Conservation (phyloP, 2,888 invertebrate genomes). For the Neoascia interrupta region DNA sequence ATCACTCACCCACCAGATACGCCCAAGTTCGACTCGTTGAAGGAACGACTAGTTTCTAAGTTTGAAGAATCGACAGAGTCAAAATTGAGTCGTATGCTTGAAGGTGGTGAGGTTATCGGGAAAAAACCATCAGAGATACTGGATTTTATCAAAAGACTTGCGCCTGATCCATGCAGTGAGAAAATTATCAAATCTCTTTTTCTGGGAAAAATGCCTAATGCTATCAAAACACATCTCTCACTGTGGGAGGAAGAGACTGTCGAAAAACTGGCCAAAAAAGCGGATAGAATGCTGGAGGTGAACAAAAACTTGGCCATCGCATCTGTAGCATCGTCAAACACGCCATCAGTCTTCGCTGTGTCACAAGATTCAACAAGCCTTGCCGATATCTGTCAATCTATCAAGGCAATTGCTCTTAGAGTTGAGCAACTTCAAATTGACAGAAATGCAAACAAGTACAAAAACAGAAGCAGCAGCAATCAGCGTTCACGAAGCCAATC, state of each 20-base stretch:
- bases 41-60: too few relatives aligned
- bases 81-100: slow-evolving; percentile 52
- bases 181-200: slow-evolving; percentile 53
- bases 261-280: slow-evolving; percentile 46
- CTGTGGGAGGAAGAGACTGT: slow-evolving; percentile 39
- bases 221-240: slow-evolving; percentile 46
- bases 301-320: slow-evolving; percentile 1
- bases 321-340: neutral
- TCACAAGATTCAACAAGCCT: too few relatives aligned
- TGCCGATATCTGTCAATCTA: neutral
- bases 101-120: too few relatives aligned
- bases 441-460: neutral
- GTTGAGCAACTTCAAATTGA: neutral
- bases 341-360: neutral
- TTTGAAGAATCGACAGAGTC: slow-evolving; percentile 51
- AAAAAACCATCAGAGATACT: slow-evolving; percentile 58
- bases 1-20: too few relatives aligned
- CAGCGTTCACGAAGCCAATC: too few relatives aligned
- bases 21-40: too few relatives aligned
- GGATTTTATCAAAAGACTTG: slow-evolving; percentile 46
- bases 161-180: slow-evolving; percentile 48
- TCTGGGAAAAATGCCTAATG: slow-evolving; percentile 49
- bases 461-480: neutral
- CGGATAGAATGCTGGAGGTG: slow-evolving; percentile 47
- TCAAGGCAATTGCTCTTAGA: neutral